Conservation (phyloP, 2,888 invertebrate genomes). For the Ptychoptera contaminata region DNA sequence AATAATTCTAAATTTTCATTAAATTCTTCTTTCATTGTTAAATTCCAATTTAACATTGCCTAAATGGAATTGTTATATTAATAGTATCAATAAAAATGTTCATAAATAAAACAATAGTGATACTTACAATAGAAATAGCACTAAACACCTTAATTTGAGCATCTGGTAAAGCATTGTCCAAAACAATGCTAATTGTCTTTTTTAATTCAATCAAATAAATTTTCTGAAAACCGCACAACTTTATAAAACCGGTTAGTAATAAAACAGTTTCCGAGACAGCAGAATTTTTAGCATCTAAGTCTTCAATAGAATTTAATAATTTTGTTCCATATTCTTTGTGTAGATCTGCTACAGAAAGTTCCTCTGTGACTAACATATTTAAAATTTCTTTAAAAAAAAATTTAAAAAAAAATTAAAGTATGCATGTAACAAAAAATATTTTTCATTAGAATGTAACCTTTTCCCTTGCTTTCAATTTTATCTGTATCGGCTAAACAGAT, state of each 20-base stretch:
- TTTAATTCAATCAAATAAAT: slow-evolving; percentile 18
- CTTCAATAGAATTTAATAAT: slow-evolving; percentile 20
- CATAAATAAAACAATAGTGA: no score
- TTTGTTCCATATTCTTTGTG: slow-evolving; percentile 20
- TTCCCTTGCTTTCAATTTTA: slow-evolving; percentile 3
- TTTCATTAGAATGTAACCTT: no score
- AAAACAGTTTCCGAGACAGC: slow-evolving; percentile 24
- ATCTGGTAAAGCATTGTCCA: slow-evolving; percentile 20
- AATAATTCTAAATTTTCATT: slow-evolving; percentile 18
- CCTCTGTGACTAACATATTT: not conserved
- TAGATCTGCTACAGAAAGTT: slow-evolving; percentile 8
- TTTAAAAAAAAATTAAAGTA: no score
- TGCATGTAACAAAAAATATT: no score
- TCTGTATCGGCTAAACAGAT: slow-evolving; percentile 1
- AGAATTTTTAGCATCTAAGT: slow-evolving; percentile 22
- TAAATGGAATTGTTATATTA: slow-evolving; percentile 1
- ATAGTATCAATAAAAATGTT: no score
- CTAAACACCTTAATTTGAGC: slow-evolving; percentile 26
- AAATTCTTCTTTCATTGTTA: slow-evolving; percentile 12
- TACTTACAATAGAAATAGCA: slow-evolving; percentile 20
- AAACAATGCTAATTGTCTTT: slow-evolving; percentile 20
- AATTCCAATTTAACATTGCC: slow-evolving; percentile 9
- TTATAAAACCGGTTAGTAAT: slow-evolving; percentile 23
- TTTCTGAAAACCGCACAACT: slow-evolving; percentile 16
- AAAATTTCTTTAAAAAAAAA: not conserved